Conservation (phyloP, 2,113 vertebrate species). For the Euleptes europaea region DNA sequence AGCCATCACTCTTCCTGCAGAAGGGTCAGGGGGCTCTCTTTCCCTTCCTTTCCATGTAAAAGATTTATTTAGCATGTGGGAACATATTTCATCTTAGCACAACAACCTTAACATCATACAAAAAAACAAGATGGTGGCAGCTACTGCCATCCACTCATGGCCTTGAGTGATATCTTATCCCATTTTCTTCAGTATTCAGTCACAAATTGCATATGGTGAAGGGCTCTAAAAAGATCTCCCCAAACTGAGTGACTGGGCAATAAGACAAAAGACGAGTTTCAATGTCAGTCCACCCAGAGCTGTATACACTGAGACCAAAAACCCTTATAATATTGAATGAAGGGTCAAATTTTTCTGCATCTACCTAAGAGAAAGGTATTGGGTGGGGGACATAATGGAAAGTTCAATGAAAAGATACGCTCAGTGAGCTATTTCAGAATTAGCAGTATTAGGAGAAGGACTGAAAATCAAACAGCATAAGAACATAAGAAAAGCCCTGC, state of each 20-base stretch:
- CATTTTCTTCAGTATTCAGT: neutral
- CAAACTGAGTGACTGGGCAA: neutral
- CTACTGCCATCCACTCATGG: neutral
- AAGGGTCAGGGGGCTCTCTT: neutral
- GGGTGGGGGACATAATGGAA: neutral
- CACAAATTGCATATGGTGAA: neutral
- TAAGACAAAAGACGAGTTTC: neutral
- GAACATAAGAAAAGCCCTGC: too few relatives aligned
- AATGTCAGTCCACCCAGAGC: too few relatives aligned
- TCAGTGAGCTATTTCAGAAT: neutral
- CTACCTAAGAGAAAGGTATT: neutral
- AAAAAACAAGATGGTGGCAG: neutral
- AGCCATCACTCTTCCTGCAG: neutral
- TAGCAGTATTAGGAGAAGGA: neutral
- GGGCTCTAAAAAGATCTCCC: neutral
- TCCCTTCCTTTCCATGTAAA: neutral
- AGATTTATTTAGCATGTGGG: neutral
- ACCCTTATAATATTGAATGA: too few relatives aligned
- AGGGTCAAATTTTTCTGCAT: neutral
- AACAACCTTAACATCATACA: neutral
- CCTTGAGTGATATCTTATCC: neutral
- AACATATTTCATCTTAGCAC: neutral
- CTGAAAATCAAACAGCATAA: neutral
- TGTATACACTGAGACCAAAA: neutral
- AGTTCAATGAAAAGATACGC: neutral